Percentiles rank a stretch among this genome's conserved stretches.
Conservation (phyloP, 2,113 vertebrate species). For the Zeus faber region DNA sequence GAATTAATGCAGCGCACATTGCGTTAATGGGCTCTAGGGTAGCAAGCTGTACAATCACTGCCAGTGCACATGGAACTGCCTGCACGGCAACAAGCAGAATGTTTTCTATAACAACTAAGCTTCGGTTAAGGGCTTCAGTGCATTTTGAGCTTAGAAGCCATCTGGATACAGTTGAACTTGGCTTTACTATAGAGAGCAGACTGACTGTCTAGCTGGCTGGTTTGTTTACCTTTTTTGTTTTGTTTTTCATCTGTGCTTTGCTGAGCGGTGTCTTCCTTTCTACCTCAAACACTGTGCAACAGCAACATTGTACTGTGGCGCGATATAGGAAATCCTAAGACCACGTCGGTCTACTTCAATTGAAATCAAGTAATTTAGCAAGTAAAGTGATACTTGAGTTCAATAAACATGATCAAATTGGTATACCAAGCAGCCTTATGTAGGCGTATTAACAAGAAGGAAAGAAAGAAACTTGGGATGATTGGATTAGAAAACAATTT, state of each 20-base stretch:
- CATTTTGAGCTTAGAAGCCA: slow-evolving; percentile 23
- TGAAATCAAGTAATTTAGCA: slow-evolving; percentile 12
- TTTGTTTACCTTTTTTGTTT: too few species aligned
- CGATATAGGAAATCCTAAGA: too few species aligned
- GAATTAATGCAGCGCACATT: slow-evolving; percentile 24
- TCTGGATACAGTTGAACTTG: background rate
- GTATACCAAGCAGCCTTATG: slow-evolving; percentile 7
- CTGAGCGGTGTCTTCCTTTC: slow-evolving; percentile 58
- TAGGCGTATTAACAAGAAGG: slow-evolving; percentile 7
- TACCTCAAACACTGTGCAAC: slow-evolving; percentile 70
- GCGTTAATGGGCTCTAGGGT: slow-evolving; percentile 28
- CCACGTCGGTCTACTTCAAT: slow-evolving; percentile 14
- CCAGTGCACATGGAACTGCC: slow-evolving; percentile 10
- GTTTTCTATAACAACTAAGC: slow-evolving; percentile 19
- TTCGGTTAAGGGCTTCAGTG: slow-evolving; percentile 22
- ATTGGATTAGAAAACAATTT: too few species aligned
- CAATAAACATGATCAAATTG: too few species aligned
- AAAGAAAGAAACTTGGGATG: too few species aligned
- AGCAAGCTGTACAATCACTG: slow-evolving; percentile 38
- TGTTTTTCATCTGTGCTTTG: slow-evolving; percentile 37
- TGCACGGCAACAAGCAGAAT: too few species aligned
- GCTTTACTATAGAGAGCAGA: slow-evolving; percentile 16
- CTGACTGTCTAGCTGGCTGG: slow-evolving; percentile 19
- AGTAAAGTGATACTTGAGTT: slow-evolving; percentile 14
- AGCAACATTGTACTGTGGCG: background rate